Percentiles rank a stretch among this genome's conserved stretches.
phyloP scores from a whole-genome alignment of 2,797 vertebrate genomes.

The Siniperca obscura region DNA sequence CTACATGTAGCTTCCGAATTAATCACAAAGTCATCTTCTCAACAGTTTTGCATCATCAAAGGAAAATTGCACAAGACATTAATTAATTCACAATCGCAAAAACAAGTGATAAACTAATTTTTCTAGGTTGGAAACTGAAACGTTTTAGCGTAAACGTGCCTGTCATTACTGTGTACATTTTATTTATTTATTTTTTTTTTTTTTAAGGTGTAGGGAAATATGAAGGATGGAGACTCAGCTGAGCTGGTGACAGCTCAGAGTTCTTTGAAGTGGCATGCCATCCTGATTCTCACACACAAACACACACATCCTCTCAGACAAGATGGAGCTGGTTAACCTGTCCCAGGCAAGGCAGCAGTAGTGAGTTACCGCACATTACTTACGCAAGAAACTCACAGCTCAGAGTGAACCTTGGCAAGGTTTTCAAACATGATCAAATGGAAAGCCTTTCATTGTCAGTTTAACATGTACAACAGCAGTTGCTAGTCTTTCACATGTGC shows the following conservation, averaged over 20 bases:
- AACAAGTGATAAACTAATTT: neutral
- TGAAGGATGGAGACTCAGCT: constrained; percentile 28
- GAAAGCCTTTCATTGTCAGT: constrained; percentile 28
- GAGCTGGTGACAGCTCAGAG: constrained; percentile 3
- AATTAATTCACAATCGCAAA: neutral
- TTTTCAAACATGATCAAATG: constrained; percentile 37
- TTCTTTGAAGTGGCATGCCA: constrained; percentile 68
- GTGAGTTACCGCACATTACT: neutral
- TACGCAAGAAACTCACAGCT: constrained; percentile 6
- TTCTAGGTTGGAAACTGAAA: constrained; percentile 23
- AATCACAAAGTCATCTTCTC: neutral
- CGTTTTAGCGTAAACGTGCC: neutral
- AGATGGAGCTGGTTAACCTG: neutral
- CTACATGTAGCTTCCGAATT: neutral
- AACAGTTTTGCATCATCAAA: neutral
- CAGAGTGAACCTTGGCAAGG: neutral
- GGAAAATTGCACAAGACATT: neutral
- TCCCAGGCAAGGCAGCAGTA: neutral
- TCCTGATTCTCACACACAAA: constrained; percentile 20
- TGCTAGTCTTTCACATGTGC: constrained; percentile 18
- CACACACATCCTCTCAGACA: constrained; percentile 24
- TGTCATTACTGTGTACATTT: neutral
- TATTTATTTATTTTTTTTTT: no score
- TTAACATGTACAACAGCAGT: neutral
- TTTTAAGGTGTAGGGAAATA: constrained; percentile 12